Evolutionary conservation across 1,140 invertebrate genomes (phyloP), one percentile per base, ranked within the genome.

Genomic region (Colletes gigas): DNA sequence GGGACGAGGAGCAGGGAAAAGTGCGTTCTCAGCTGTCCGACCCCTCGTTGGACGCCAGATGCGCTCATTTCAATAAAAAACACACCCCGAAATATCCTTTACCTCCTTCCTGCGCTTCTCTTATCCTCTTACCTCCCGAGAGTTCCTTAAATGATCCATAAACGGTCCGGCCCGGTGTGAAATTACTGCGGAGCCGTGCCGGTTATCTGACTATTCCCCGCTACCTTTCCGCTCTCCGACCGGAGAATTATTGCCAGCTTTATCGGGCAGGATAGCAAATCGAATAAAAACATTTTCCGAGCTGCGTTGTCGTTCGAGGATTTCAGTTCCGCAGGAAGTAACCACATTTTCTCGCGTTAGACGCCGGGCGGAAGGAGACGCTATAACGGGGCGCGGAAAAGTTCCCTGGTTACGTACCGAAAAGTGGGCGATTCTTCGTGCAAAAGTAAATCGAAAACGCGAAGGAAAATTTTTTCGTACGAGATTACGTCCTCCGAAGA

Each of bases 61-160:
- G 88, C 82, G 82, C 82, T 87, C 78, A 86, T 90, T 85, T 82
- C 79, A 85, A 88, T 89, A 89, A 86, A 89, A 89, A 88, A 82
- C 74, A 80, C 66, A 76, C 39, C 69, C 54, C 55, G 39, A 82
- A 66, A 80, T 88, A 82, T 85, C 70, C 57, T 67, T 63, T 67
- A 50, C 54, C 67, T 47, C 41, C 76, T 52, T 52, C 3, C 4
- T 9, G 72, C 17, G 17, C 6, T 41, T 2, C 71, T 65, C 63
- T 78, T 78, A 83, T 79, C 78, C 77, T 83, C 70, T 85, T 62
- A 60, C 39, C 54, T 57, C 47, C 15, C 50, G 39, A 60, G 66
- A 81, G 47, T 50, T 84, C 54, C 69, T 89, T 83, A 70, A 82
- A 81, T 71, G 80, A 79, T 75, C 85, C 70, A 83, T 83, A 88